Evolutionary conservation across 2,888 invertebrate species (phyloP).

Genomic region (Prionchulus punctatus): DNA sequence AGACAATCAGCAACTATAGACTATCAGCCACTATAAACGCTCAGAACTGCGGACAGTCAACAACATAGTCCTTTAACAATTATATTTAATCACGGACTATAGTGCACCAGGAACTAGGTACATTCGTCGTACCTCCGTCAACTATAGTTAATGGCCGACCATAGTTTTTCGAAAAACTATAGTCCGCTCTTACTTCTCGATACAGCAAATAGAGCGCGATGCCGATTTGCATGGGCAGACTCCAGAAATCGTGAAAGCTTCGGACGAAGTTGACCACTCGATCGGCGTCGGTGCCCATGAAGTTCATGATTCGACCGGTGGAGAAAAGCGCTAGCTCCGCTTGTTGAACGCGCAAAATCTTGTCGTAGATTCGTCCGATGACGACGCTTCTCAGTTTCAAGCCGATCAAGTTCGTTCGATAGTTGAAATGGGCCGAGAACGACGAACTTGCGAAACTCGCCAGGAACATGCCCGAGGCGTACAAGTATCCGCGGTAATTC

Average conservation of each 20-base stretch:
- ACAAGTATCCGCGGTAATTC: conserved; percentile 37
- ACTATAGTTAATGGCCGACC: no score
- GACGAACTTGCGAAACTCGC: conserved; percentile 55
- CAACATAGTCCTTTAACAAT: no score
- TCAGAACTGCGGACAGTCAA: no score
- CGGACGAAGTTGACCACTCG: conserved; percentile 85
- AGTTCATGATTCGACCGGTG: conserved; percentile 76
- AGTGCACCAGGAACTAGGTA: no score
- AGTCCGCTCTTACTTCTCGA: conserved; percentile 32
- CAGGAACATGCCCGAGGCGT: conserved; percentile 48
- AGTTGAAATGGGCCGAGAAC: conserved; percentile 72
- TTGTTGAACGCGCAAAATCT: neutral
- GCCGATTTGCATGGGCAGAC: conserved; percentile 72
- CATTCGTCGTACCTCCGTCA: no score
- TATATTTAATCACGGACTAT: no score
- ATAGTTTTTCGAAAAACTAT: no score
- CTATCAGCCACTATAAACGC: no score
- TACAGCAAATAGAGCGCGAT: conserved; percentile 68
- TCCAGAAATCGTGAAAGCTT: conserved; percentile 91
- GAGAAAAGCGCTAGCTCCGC: conserved; percentile 20
- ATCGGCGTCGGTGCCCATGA: conserved; percentile 90
- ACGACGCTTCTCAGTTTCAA: conserved; percentile 7
- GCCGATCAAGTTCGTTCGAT: conserved; percentile 51
- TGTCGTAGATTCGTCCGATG: neutral
- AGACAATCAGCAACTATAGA: no score